Conservation (phyloP, 1,140 invertebrate species). For the Aphelinus atriplicis region DNA sequence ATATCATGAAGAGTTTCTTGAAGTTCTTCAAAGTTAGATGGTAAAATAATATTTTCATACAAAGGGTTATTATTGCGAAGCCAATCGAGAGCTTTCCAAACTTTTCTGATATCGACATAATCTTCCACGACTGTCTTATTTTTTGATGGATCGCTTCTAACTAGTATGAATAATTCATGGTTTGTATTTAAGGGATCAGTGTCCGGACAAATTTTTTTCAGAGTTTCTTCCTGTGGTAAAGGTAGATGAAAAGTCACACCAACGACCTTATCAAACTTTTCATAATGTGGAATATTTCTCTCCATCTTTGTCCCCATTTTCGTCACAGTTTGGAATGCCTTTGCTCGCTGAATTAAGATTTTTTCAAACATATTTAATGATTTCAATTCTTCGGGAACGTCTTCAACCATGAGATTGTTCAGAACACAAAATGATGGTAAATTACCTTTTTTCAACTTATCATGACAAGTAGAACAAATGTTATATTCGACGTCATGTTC, state of each 20-base stretch:
- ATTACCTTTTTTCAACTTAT: slow-evolving; percentile 25
- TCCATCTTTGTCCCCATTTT: slow-evolving; percentile 45
- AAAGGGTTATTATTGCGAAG: slow-evolving; percentile 23
- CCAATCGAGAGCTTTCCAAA: slow-evolving; percentile 11
- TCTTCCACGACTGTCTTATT: slow-evolving; percentile 16
- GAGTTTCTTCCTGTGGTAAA: slow-evolving; percentile 50
- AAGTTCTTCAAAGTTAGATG: slow-evolving; percentile 1
- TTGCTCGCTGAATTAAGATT: slow-evolving; percentile 52
- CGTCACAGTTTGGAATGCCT: slow-evolving; percentile 52
- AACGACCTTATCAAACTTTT: slow-evolving; percentile 47
- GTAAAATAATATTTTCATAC: slow-evolving; percentile 44
- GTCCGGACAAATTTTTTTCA: slow-evolving; percentile 44
- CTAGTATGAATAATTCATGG: slow-evolving; percentile 48
- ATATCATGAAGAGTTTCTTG: not conserved
- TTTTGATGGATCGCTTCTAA: slow-evolving; percentile 31
- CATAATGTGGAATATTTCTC: slow-evolving; percentile 47
- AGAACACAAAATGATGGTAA: too few relatives aligned
- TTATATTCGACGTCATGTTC: slow-evolving; percentile 11
- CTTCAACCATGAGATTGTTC: slow-evolving; percentile 35
- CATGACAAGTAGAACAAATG: slow-evolving; percentile 38
- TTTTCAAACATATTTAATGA: slow-evolving; percentile 47
- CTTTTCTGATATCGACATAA: slow-evolving; percentile 5
- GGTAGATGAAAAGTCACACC: slow-evolving; percentile 54
- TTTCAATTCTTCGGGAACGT: slow-evolving; percentile 33
- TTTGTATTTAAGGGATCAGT: slow-evolving; percentile 42